Evolutionary conservation across 92 coral and sea anemone species (phyloP).

Genomic region (Siderastrea siderea): DNA sequence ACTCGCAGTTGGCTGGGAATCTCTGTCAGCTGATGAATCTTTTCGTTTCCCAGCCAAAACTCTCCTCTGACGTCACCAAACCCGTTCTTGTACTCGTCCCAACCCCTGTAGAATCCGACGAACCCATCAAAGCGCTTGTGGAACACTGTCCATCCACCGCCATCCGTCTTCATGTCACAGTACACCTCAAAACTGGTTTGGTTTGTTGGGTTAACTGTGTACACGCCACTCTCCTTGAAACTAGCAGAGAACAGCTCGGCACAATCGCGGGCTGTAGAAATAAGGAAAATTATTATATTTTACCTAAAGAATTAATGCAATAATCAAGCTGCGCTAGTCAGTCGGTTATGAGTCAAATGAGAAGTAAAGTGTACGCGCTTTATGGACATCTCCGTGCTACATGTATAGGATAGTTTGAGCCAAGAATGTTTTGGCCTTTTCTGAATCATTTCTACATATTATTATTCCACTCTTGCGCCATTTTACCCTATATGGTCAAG

Average conservation of each 20-base stretch:
- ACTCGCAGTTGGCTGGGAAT: conserved; percentile 61
- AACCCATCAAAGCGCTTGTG: background rate
- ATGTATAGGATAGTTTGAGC: too few species aligned
- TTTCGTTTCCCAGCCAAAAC: conserved; percentile 60
- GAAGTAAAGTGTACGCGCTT: too few species aligned
- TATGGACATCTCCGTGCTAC: too few species aligned
- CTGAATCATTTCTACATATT: too few species aligned
- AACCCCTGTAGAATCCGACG: background rate
- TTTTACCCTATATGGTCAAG: too few species aligned
- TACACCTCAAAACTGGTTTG: conserved; percentile 66
- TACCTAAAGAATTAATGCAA: too few species aligned
- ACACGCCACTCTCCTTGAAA: conserved; percentile 70
- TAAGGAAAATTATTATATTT: too few species aligned
- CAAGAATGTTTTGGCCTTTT: too few species aligned
- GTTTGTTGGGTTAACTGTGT: conserved; percentile 75
- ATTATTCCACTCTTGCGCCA: too few species aligned
- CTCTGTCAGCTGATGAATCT: conserved; percentile 75
- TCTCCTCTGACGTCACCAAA: background rate
- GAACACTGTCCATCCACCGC: background rate
- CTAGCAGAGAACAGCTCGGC: conserved; percentile 78
- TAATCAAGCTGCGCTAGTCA: too few species aligned
- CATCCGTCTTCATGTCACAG: conserved; percentile 71
- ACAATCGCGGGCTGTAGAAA: conserved; percentile 73
- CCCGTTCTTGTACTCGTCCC: background rate
- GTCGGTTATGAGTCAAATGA: too few species aligned